Evolutionary conservation across 1,140 invertebrate genomes (phyloP).

Genomic region (Hirudo medicinalis): DNA sequence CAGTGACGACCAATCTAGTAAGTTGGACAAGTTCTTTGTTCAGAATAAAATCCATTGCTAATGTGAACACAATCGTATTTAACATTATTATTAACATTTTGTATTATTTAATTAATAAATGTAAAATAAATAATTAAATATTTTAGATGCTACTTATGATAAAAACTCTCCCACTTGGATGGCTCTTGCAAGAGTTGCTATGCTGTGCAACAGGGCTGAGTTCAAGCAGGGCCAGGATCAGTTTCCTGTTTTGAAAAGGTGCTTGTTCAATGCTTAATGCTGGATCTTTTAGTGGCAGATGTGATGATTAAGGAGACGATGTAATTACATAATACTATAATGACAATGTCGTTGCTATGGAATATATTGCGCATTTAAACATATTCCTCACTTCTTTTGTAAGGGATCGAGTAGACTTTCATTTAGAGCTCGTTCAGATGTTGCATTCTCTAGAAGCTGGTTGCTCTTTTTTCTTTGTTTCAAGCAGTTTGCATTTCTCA

Average conservation of each 20-base stretch:
- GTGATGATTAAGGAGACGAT: too few species aligned
- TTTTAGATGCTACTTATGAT: slow-evolving; percentile 50
- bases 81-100: not conserved
- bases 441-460: too few species aligned
- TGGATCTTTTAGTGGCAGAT: too few species aligned
- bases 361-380: too few species aligned
- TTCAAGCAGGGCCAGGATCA: slow-evolving; percentile 86
- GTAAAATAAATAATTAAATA: slow-evolving; percentile 1
- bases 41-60: not conserved
- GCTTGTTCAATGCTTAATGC: slow-evolving; percentile 16
- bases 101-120: not conserved
- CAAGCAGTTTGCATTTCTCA: too few species aligned
- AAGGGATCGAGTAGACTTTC: too few species aligned
- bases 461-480: too few species aligned
- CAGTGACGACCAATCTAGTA: slow-evolving; percentile 47
- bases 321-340: too few species aligned
- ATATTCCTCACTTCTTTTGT: too few species aligned
- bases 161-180: slow-evolving; percentile 82
- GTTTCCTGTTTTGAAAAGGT: slow-evolving; percentile 77
- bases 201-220: slow-evolving; percentile 90
- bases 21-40: slow-evolving; percentile 28
- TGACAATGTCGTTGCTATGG: too few species aligned
- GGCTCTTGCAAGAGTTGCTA: slow-evolving; percentile 76
- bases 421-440: too few species aligned
- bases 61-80: not conserved